Conservation (phyloP, 1,140 invertebrate species). For the Drosophila varians region DNA sequence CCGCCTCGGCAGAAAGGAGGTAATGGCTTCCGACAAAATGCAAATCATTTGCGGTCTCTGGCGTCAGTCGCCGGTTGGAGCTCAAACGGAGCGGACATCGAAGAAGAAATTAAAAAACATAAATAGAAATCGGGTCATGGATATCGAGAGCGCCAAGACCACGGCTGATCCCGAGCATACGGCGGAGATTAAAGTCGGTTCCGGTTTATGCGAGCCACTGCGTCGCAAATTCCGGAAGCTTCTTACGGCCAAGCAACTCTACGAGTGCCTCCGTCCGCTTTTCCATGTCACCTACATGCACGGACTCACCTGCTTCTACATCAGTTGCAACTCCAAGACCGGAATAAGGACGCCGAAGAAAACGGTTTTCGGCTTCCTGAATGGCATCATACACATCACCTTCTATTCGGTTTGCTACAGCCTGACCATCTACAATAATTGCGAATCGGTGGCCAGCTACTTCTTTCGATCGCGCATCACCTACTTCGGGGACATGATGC, state of each 20-base stretch:
- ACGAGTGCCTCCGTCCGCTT: constrained; percentile 68
- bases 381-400: constrained; percentile 57
- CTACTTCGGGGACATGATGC: constrained; percentile 76
- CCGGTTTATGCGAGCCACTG: constrained; percentile 29
- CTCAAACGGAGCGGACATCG: constrained; percentile 52
- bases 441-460: constrained; percentile 76
- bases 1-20: constrained; percentile 29
- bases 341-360: constrained; percentile 54
- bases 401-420: constrained; percentile 62
- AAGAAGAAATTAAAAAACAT: not conserved
- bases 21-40: constrained; percentile 42
- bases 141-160: constrained; percentile 36
- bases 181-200: constrained; percentile 27
- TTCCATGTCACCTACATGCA: constrained; percentile 65
- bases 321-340: constrained; percentile 24
- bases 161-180: constrained; percentile 21
- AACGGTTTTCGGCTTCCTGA: constrained; percentile 64
- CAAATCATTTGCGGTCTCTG: constrained; percentile 55
- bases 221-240: constrained; percentile 46
- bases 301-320: constrained; percentile 72
- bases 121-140: constrained; percentile 1
- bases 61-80: constrained; percentile 56
- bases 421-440: constrained; percentile 64
- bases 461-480: constrained; percentile 76
- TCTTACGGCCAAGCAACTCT: constrained; percentile 67